phyloP scores from a whole-genome alignment of 2,888 invertebrate species.

The Athalia circularis region DNA sequence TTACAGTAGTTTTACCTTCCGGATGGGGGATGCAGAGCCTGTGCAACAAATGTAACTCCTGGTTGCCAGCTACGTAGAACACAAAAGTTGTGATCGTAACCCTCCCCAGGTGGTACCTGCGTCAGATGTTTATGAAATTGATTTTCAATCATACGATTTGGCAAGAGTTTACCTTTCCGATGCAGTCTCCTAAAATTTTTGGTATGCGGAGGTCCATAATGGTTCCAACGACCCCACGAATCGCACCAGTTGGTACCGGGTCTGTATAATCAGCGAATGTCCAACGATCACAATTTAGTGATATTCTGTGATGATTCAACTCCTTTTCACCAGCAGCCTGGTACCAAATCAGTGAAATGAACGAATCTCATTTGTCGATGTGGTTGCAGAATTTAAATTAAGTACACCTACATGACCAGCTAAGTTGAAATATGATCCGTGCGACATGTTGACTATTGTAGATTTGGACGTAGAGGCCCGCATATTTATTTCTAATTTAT shows the following conservation, averaged over 20 bases:
- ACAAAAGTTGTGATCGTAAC: conserved; percentile 90
- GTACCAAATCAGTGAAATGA: not conserved
- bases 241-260: conserved; percentile 83
- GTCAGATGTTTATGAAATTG: not conserved
- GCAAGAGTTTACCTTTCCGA: conserved; percentile 76
- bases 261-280: conserved; percentile 81
- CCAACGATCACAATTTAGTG: conserved; percentile 86
- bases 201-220: conserved; percentile 85
- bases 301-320: conserved; percentile 81
- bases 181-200: conserved; percentile 79
- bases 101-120: conserved; percentile 77
- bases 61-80: conserved; percentile 71
- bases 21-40: conserved; percentile 58
- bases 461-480: conserved; percentile 76
- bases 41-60: conserved; percentile 79
- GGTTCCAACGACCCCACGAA: conserved; percentile 83
- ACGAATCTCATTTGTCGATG: not conserved
- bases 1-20: conserved; percentile 60
- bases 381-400: not conserved
- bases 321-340: conserved; percentile 79
- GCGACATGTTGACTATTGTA: conserved; percentile 79
- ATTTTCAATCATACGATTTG: not conserved
- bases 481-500: conserved; percentile 76
- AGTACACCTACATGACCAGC: conserved; percentile 76
- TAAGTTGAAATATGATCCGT: conserved; percentile 80